Evolutionary conservation across 2,888 invertebrate genomes (phyloP), one percentile per base, ranked within the genome.

Genomic region (Criorhina ranunculi): DNA sequence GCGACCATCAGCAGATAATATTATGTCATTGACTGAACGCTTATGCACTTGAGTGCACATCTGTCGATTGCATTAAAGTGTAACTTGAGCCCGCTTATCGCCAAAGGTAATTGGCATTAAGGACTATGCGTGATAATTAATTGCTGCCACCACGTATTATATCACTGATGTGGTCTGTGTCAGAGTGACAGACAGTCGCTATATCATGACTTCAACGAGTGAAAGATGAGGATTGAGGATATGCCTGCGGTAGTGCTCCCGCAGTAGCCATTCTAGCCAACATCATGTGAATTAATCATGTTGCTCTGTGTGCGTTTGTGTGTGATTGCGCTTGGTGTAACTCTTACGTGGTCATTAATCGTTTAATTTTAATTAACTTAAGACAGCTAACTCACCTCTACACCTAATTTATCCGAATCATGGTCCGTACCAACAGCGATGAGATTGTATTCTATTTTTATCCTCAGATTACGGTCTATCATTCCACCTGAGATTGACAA

Each of bases 341-440:
- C 51, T 42, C 46, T 29, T 35, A 37, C 53, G 37, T 15, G 62
- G 35, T 17, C 78, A 72, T 78, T 73, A 78, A 78, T 73, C 77
- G 82, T 62, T 78, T 83, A 53, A 57, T 78, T 83, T 78, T 73
- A 78, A 83, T 83, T 73, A 73, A 78, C 55, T 51, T 77, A 24
- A 17, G 35, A 44, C 8, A 57, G 35, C 17, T 12, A 5, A 9
- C 35, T 17, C 15, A 11, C 40, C 8, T 40, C 6, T 31, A 5
- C 3, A 19, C 29, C 33, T 24, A 44, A 55, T 57, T 40, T 66
- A 69, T 76, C 35, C 46, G 8, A 35, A 57, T 62, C 69, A 40
- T 49, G 55, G 49, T 37, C 42, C 31, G 24, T 62, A 62, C 0
- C 3, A 31, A 1, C 6, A 35, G 59, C 57, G 44, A 60, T 33